Evolutionary conservation across 2,113 vertebrate species (phyloP).

Genomic region (Erpornis zantholeuca): DNA sequence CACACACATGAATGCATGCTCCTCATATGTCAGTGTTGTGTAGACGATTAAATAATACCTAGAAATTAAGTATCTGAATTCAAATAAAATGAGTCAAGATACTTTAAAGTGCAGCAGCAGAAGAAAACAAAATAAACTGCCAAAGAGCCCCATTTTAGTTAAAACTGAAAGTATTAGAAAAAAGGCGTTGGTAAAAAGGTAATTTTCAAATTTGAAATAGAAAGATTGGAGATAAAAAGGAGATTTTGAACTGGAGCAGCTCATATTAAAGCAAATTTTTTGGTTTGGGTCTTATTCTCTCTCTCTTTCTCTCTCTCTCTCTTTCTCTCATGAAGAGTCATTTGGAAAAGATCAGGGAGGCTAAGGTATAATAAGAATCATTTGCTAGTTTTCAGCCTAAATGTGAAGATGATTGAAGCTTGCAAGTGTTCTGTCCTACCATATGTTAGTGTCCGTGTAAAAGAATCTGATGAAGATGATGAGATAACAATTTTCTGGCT

Average conservation of each 20-base stretch:
- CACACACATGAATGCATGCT: accelerated
- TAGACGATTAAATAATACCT: not conserved
- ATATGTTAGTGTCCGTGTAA: conserved; percentile 31
- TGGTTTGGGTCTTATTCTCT: not conserved
- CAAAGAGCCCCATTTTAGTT: not conserved
- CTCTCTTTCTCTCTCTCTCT: not conserved
- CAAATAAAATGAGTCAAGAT: not conserved
- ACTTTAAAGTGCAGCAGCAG: not conserved
- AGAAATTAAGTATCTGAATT: not conserved
- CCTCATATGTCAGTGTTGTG: not conserved
- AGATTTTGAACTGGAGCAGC: not conserved
- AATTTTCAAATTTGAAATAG: not conserved
- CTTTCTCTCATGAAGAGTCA: not conserved
- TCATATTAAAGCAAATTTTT: not conserved
- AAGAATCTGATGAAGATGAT: conserved; percentile 48
- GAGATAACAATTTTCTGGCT: conserved; percentile 50
- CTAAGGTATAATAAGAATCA: conserved; percentile 26
- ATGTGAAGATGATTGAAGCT: conserved; percentile 32
- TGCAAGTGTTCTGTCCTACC: conserved; percentile 37
- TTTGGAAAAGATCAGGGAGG: conserved; percentile 7
- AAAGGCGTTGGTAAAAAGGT: not conserved
- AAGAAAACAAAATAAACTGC: not conserved
- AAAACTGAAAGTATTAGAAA: not conserved
- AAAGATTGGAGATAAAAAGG: not conserved
- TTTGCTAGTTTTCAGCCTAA: conserved; percentile 41